phyloP scores from a whole-genome alignment of 2,113 vertebrate genomes.

The Mormoops blainvillei region DNA sequence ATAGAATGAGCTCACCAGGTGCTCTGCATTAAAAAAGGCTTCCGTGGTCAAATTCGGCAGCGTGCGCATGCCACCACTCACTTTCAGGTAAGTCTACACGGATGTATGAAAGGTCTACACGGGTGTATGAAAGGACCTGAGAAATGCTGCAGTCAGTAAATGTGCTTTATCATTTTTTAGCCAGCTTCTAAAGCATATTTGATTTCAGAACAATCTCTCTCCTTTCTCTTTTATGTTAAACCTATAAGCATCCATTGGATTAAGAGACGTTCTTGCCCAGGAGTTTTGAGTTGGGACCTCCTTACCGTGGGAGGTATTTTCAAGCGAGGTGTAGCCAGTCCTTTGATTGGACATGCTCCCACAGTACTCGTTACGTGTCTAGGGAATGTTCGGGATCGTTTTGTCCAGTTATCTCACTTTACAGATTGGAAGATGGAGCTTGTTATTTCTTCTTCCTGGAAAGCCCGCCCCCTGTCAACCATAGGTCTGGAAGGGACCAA shows the following conservation, averaged over 20 bases:
- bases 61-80: no score
- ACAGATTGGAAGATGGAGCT: neutral
- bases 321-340: no score
- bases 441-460: neutral
- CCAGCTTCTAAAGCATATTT: neutral
- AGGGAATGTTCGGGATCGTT: neutral
- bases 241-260: neutral
- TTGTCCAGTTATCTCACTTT: neutral
- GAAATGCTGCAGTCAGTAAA: neutral
- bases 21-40: neutral
- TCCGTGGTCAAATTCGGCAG: neutral
- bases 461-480: neutral
- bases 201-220: neutral
- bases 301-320: neutral
- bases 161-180: neutral
- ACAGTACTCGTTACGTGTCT: neutral
- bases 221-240: neutral
- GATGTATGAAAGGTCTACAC: no score
- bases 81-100: neutral
- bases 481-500: neutral
- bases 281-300: neutral
- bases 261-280: neutral
- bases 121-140: neutral
- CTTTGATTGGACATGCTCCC: neutral
- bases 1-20: neutral